Conservation (phyloP, 1,140 invertebrate species). For the Parapsyche elsis region DNA sequence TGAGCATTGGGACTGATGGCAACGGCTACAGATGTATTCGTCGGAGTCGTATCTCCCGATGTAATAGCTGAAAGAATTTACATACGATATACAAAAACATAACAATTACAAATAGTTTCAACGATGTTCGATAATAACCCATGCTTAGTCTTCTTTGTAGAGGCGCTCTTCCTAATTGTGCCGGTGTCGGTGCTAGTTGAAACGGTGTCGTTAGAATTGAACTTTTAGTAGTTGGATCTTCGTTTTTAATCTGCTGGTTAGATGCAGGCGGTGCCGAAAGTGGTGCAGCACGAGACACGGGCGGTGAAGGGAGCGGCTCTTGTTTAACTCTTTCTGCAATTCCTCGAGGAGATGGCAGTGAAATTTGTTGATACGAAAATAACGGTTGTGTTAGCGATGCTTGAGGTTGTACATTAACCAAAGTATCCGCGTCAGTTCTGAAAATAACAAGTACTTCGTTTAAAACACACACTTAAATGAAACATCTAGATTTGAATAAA, state of each 20-base stretch:
- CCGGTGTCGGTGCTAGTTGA: conserved; percentile 91
- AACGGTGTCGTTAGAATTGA: conserved; percentile 66
- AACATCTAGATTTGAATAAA: neutral
- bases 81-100: neutral
- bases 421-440: conserved; percentile 57
- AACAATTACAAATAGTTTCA: neutral
- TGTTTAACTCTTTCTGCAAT: conserved; percentile 27
- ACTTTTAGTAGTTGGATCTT: conserved; percentile 10
- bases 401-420: neutral
- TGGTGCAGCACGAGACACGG: conserved; percentile 50
- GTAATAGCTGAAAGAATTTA: conserved; percentile 50
- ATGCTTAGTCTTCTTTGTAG: conserved; percentile 84
- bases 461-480: neutral
- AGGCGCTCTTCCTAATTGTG: conserved; percentile 88
- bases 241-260: conserved; percentile 55
- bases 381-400: neutral
- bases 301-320: conserved; percentile 28
- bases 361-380: conserved; percentile 28
- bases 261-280: conserved; percentile 59
- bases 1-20: conserved; percentile 7
- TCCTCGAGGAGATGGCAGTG: conserved; percentile 38
- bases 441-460: conserved; percentile 30
- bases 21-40: neutral
- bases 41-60: conserved; percentile 34
- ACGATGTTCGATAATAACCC: conserved; percentile 65